Conservation (phyloP, 2,113 vertebrate species). For the Thinocorus orbignyianus region DNA sequence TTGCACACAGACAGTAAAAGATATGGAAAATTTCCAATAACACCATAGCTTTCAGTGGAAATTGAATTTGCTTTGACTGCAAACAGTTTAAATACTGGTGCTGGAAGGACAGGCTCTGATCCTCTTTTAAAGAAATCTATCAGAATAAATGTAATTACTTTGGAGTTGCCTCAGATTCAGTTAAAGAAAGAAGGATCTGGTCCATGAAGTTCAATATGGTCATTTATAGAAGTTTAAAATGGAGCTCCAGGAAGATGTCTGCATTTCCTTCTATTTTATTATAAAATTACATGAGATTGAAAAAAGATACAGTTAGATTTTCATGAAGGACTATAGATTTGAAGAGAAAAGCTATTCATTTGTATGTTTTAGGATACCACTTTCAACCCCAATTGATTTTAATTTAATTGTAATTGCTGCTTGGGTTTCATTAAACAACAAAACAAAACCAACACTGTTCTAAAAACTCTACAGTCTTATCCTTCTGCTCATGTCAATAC, state of each 20-base stretch:
- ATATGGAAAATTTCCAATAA: background rate
- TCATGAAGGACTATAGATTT: background rate
- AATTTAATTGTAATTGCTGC: slow-evolving; percentile 13
- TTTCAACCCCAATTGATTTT: background rate
- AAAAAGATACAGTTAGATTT: background rate
- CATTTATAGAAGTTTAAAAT: background rate
- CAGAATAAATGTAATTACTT: background rate
- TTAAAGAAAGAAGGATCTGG: background rate
- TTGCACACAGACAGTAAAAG: background rate
- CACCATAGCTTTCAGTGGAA: background rate
- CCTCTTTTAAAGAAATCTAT: background rate
- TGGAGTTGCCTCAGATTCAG: background rate
- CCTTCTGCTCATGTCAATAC: background rate
- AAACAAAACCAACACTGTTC: background rate
- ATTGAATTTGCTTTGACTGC: background rate
- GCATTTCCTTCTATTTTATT: background rate
- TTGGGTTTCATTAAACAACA: background rate
- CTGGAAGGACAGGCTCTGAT: background rate
- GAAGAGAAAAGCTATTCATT: background rate
- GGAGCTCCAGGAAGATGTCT: background rate
- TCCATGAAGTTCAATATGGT: background rate
- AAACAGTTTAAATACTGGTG: background rate
- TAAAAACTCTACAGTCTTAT: background rate
- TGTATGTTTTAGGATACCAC: background rate
- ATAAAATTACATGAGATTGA: background rate